Evolutionary conservation across 2,113 vertebrate genomes (phyloP).

Genomic region (Trichomycterus rosablanca): DNA sequence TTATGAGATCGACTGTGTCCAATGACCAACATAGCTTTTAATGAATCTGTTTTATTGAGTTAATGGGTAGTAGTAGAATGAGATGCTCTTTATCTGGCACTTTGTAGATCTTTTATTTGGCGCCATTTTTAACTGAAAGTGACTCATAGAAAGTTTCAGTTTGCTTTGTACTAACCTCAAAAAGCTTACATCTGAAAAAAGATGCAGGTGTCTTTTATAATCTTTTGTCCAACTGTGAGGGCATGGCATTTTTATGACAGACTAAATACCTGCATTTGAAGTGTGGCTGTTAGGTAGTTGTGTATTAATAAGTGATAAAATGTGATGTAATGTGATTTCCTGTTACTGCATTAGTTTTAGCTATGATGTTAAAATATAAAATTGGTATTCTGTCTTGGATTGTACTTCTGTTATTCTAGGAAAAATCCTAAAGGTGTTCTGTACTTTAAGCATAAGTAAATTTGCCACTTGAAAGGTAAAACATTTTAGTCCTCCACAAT

Average conservation of each 20-base stretch:
- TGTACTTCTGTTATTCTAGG: neutral
- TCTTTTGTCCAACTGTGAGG: neutral
- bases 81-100: neutral
- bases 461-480: too few relatives aligned
- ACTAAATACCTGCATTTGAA: neutral
- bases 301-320: neutral
- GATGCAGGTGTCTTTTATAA: slow-evolving; percentile 12
- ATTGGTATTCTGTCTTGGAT: neutral
- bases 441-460: too few relatives aligned
- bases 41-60: neutral
- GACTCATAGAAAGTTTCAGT: slow-evolving; percentile 25
- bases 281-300: neutral
- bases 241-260: neutral
- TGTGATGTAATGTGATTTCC: neutral
- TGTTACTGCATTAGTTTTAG: neutral
- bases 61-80: neutral
- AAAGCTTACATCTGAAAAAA: neutral
- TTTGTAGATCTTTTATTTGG: neutral
- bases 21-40: neutral
- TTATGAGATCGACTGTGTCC: neutral
- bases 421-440: too few relatives aligned
- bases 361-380: neutral
- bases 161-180: slow-evolving; percentile 23
- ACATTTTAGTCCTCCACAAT: too few relatives aligned
- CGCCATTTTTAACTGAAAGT: slow-evolving; percentile 9